Evolutionary conservation across 2,113 vertebrate genomes (phyloP).

Genomic region (Chitala chitala): DNA sequence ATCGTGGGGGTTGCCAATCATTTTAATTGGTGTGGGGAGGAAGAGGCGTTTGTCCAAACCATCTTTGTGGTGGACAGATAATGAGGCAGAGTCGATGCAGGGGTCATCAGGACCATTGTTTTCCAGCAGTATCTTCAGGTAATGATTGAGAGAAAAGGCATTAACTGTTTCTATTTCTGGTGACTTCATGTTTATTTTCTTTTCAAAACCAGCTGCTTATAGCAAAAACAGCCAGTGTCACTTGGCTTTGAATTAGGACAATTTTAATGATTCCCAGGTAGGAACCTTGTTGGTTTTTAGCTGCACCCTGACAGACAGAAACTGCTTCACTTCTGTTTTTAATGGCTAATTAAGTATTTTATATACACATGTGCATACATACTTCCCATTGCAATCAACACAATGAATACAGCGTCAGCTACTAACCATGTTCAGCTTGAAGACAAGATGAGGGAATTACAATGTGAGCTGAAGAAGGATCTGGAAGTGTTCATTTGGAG

Average conservation of each 20-base stretch:
- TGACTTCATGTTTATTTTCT: conserved; percentile 1
- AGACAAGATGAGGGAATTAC: background rate
- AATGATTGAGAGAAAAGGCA: conserved; percentile 28
- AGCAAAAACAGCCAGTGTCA: background rate
- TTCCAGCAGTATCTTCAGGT: conserved; percentile 18
- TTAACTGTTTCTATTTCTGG: conserved; percentile 17
- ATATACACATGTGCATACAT: too few species aligned
- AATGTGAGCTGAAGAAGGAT: background rate
- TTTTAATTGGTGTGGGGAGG: conserved; percentile 44
- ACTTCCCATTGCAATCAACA: background rate
- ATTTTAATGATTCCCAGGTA: background rate
- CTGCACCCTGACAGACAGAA: too few species aligned
- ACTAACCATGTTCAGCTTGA: too few species aligned
- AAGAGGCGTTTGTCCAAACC: conserved; percentile 22
- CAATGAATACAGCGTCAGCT: background rate
- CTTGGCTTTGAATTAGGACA: conserved; percentile 19
- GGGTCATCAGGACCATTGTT: conserved; percentile 38
- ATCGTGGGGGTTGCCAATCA: conserved; percentile 42
- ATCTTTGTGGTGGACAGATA: conserved; percentile 31
- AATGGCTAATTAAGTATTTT: background rate
- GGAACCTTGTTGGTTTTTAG: background rate
- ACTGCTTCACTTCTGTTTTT: background rate
- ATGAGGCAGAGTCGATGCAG: conserved; percentile 33
- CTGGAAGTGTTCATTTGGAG: background rate
- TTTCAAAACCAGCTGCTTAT: conserved; percentile 22